phyloP scores from a whole-genome alignment of 2,888 invertebrate species.

The Agonopterix alstromeriana region DNA sequence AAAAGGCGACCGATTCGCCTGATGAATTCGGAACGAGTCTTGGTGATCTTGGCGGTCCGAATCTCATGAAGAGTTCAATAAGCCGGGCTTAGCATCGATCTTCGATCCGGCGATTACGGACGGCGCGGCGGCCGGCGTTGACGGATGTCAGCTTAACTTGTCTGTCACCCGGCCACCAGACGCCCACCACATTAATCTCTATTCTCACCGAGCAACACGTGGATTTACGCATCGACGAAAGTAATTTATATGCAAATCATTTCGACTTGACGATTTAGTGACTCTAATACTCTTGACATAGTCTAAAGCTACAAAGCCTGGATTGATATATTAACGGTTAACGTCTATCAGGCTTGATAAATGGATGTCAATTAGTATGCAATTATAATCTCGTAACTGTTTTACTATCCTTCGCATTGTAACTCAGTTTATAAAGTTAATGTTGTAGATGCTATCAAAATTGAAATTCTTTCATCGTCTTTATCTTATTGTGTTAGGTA shows the following conservation, averaged over 20 bases:
- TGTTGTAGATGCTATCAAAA: too few relatives aligned
- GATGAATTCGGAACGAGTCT: conserved; percentile 46
- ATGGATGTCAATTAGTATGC: conserved; percentile 2
- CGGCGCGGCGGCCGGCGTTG: conserved; percentile 67
- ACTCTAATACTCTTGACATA: conserved; percentile 56
- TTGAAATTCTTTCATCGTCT: too few relatives aligned
- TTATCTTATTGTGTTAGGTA: neutral
- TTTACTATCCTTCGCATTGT: neutral
- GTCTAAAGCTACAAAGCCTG: conserved; percentile 39
- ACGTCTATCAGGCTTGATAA: conserved; percentile 2
- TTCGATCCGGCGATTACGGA: conserved; percentile 68
- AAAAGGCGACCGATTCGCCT: conserved; percentile 40
- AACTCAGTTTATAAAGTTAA: too few relatives aligned
- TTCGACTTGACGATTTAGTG: conserved; percentile 66
- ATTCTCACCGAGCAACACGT: conserved; percentile 70
- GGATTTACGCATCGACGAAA: conserved; percentile 70
- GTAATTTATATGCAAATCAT: conserved; percentile 75
- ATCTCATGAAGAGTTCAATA: conserved; percentile 65
- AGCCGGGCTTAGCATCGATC: conserved; percentile 71
- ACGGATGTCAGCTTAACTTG: conserved; percentile 75
- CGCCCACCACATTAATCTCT: conserved; percentile 72
- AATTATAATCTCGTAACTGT: neutral
- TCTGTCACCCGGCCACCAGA: conserved; percentile 62
- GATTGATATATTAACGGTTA: conserved; percentile 45
- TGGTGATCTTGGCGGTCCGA: conserved; percentile 41